Conservation (phyloP, 2,113 vertebrate genomes). For the Maccullochella peelii region DNA sequence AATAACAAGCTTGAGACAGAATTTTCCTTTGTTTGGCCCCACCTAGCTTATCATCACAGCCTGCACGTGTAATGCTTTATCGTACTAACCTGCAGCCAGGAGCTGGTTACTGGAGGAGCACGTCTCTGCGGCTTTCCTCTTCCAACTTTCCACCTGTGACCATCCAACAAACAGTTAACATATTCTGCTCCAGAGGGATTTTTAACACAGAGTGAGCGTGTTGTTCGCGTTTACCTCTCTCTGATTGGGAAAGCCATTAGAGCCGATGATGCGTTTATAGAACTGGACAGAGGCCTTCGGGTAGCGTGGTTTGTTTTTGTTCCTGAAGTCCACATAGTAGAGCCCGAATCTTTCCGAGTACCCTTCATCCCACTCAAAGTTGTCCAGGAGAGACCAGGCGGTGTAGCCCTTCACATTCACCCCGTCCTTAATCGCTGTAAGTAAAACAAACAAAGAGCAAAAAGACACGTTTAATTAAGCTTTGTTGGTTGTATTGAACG, state of each 20-base stretch:
- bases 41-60: slow-evolving; percentile 25
- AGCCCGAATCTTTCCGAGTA: slow-evolving; percentile 91
- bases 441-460: not conserved
- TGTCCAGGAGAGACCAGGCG: slow-evolving; percentile 92
- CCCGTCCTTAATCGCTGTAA: slow-evolving; percentile 90
- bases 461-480: not conserved
- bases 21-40: slow-evolving; percentile 78
- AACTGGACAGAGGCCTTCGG: slow-evolving; percentile 92
- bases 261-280: slow-evolving; percentile 90
- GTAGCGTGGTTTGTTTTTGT: slow-evolving; percentile 87
- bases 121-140: slow-evolving; percentile 84
- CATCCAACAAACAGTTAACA: not conserved
- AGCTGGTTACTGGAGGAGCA: slow-evolving; percentile 89
- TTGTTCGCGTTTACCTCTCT: slow-evolving; percentile 84
- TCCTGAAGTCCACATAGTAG: slow-evolving; percentile 89
- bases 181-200: not conserved
- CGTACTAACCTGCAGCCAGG: slow-evolving; percentile 86
- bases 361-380: slow-evolving; percentile 94
- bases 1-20: slow-evolving; percentile 52
- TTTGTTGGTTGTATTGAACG: not conserved
- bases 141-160: slow-evolving; percentile 89
- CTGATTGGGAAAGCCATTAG: slow-evolving; percentile 91
- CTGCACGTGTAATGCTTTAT: not conserved
- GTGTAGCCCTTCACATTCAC: slow-evolving; percentile 91
- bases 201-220: not conserved